phyloP scores from a whole-genome alignment of 2,113 vertebrate genomes.

The Chamaetylas fuelleborni region DNA sequence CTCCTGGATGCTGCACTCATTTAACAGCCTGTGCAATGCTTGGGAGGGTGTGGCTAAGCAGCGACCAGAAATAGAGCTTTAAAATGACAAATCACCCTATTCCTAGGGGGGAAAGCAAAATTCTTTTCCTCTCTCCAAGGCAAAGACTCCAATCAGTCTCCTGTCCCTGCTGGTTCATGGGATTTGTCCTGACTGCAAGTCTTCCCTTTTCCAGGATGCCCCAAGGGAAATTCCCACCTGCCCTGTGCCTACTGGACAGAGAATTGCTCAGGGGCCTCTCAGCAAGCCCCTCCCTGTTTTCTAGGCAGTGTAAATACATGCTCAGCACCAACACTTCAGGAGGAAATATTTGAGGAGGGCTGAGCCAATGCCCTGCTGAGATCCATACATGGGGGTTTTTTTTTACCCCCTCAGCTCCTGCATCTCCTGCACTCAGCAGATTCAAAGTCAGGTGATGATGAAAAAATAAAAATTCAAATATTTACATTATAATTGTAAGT shows the following conservation, averaged over 20 bases:
- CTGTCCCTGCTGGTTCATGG: background rate
- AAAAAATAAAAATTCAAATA: background rate
- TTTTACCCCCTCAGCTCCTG: background rate
- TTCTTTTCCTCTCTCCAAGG: background rate
- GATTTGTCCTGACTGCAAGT: background rate
- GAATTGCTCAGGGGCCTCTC: background rate
- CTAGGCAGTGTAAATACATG: background rate
- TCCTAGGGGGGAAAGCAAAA: background rate
- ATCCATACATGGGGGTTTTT: background rate
- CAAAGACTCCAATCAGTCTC: background rate
- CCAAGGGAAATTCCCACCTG: background rate
- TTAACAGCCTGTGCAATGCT: background rate
- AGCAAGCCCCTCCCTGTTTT: background rate
- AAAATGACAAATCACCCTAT: background rate
- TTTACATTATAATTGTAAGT: background rate
- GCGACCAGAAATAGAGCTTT: background rate
- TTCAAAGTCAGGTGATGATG: background rate
- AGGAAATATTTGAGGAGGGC: background rate
- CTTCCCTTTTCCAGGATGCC: background rate
- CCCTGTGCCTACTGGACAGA: background rate
- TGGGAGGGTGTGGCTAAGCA: background rate
- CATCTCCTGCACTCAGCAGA: background rate
- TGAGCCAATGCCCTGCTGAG: background rate
- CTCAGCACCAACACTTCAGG: rapidly evolving
- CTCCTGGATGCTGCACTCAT: background rate